Evolutionary conservation across 2,888 invertebrate species (phyloP), one percentile per base, ranked within the genome.

Genomic region (Harpalus rubripes): DNA sequence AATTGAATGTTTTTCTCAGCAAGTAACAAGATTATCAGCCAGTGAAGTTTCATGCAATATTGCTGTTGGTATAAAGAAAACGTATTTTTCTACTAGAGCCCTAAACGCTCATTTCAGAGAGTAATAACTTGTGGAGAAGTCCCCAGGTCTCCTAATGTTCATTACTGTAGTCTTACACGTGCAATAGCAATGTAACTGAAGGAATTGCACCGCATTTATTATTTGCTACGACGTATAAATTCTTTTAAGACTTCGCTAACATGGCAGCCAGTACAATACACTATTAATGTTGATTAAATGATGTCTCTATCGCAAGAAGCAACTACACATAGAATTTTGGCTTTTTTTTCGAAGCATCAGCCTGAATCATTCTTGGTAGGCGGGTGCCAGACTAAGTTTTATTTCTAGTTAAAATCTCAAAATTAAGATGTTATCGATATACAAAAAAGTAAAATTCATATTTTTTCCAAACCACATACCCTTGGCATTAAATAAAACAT

Each of bases 121-220:
- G 58, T 78, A 78, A 78, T 78, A 56, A 78, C 78, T 8, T 26
- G 56, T 78, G 26, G n/a, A 15, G 78, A 78, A 78, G 78, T 78
- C 78, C 18, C 78, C n/a, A 12, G 78, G 58, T 78, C 78, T 56
- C 78, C 18, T 16, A 78, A 78, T 78, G 78, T 78, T 78, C 58
- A 78, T 78, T 78, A 78, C 32, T 15, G 58, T 58, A 22, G 78
- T 26, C 12, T 58, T 26, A 78, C 78, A 26, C 78, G 78, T 78
- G 32, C 78, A 78, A 58, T 78, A 52, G 56, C 39, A 10, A 76
- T 16, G 58, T 58, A 56, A 22, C 58, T 16, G 16, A 41, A 74
- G 41, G 72, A 74, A 74, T 18, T 74, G 44, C 16, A 12, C 44
- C 68, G 15, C 41, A 74, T 74, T 74, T 74, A 74, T 74, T 74